Conservation (phyloP, 2,113 vertebrate species). For the Phalacrocorax brasilianus region DNA sequence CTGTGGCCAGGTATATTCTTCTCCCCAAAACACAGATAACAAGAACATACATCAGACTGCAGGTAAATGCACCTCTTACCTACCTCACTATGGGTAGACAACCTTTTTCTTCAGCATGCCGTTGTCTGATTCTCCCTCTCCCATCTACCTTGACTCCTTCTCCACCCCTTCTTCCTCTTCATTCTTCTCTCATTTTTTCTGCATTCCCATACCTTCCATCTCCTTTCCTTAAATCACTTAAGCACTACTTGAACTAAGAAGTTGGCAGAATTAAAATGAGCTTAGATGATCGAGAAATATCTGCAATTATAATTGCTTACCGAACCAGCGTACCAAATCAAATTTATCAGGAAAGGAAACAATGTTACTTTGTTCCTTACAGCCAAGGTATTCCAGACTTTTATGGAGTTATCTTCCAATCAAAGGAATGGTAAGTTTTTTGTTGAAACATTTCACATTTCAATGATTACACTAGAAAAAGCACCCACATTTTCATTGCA, state of each 20-base stretch:
- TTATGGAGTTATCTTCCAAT: neutral
- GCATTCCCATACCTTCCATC: neutral
- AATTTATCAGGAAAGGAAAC: neutral
- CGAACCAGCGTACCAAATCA: neutral
- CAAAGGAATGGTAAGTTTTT: neutral
- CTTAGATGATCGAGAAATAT: neutral
- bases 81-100: neutral
- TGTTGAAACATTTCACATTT: neutral
- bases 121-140: neutral
- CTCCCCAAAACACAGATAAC: neutral
- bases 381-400: neutral
- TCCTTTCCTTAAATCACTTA: neutral
- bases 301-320: neutral
- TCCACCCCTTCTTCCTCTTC: neutral
- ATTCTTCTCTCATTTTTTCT: neutral
- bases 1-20: neutral
- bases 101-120: neutral
- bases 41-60: neutral
- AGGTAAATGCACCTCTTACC: neutral
- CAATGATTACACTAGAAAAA: neutral
- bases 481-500: neutral
- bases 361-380: neutral
- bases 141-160: neutral
- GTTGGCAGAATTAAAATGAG: neutral
- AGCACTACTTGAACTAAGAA: neutral